phyloP scores from a whole-genome alignment of 1,140 invertebrate genomes.

The Pachyrhynchus sulphureomaculatus region DNA sequence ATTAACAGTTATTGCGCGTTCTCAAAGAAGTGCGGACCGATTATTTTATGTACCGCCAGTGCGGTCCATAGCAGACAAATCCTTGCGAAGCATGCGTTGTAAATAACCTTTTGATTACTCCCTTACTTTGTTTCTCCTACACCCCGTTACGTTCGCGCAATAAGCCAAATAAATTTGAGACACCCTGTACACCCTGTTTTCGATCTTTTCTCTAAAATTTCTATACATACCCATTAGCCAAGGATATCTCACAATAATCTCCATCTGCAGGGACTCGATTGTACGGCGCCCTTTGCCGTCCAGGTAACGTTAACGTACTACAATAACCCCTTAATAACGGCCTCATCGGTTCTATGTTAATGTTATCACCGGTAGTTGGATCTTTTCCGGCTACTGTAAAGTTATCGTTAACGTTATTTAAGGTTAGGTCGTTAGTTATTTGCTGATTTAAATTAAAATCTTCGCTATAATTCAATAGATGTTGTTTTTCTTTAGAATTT shows the following conservation, averaged over 20 bases:
- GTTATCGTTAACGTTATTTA: neutral
- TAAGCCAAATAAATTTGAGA: too few species aligned
- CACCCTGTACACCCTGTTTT: too few species aligned
- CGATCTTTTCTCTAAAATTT: too few species aligned
- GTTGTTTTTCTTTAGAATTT: neutral
- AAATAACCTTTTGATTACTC: too few species aligned
- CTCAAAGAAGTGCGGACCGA: too few species aligned
- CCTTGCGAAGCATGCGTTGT: too few species aligned
- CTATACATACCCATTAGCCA: constrained; percentile 61
- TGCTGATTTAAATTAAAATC: constrained; percentile 25
- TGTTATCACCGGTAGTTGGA: constrained; percentile 64
- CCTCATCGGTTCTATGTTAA: constrained; percentile 90
- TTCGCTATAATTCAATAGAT: neutral
- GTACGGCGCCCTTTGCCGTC: constrained; percentile 47
- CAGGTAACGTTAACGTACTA: constrained; percentile 68
- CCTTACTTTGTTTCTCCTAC: too few species aligned
- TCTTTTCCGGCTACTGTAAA: constrained; percentile 3
- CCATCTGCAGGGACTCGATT: constrained; percentile 54
- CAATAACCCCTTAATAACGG: constrained; percentile 82
- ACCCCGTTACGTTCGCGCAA: too few species aligned
- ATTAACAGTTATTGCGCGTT: too few species aligned
- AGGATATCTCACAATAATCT: constrained; percentile 58
- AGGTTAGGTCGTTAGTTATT: neutral
- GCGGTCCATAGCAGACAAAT: too few species aligned
- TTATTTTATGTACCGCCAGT: too few species aligned